A percentile compares a stretch with the other conserved stretches of the same genome.
Evolutionary conservation across 2,888 invertebrate species (phyloP).

Genomic region (Tridacna crocea): DNA sequence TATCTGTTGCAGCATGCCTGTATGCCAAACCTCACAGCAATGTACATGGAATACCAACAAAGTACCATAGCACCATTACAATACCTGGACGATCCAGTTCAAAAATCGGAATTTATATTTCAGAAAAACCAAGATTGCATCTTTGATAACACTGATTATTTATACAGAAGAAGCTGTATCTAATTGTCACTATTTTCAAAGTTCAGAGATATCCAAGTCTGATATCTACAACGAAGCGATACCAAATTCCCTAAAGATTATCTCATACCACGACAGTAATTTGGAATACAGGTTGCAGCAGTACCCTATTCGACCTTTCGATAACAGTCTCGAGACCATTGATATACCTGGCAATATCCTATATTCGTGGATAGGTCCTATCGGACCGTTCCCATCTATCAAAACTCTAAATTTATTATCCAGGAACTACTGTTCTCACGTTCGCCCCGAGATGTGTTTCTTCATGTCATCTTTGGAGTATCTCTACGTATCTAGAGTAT

Average conservation of each 20-base stretch:
- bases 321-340: conserved; percentile 21
- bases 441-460: conserved; percentile 18
- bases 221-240: not conserved
- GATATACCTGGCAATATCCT: conserved; percentile 36
- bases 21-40: too few species aligned
- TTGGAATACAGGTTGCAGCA: conserved; percentile 19
- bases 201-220: not conserved
- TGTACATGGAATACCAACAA: too few species aligned
- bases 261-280: conserved; percentile 10
- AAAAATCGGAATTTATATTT: not conserved
- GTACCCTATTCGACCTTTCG: not conserved
- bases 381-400: conserved; percentile 27
- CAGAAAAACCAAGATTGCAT: not conserved
- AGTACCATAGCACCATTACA: not conserved
- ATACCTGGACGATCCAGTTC: not conserved
- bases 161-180: conserved; percentile 16
- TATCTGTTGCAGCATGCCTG: too few species aligned
- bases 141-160: conserved; percentile 16
- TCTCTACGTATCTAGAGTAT: too few species aligned
- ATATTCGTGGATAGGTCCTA: conserved; percentile 28
- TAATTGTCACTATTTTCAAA: conserved; percentile 24
- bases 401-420: conserved; percentile 40
- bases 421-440: conserved; percentile 25
- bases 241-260: conserved; percentile 7
- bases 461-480: too few species aligned